These are phyloP conservation scores for Corbicula japonica DNA, from an alignment of 2,888 invertebrate genomes.

Conservation along the genomic window DNA sequence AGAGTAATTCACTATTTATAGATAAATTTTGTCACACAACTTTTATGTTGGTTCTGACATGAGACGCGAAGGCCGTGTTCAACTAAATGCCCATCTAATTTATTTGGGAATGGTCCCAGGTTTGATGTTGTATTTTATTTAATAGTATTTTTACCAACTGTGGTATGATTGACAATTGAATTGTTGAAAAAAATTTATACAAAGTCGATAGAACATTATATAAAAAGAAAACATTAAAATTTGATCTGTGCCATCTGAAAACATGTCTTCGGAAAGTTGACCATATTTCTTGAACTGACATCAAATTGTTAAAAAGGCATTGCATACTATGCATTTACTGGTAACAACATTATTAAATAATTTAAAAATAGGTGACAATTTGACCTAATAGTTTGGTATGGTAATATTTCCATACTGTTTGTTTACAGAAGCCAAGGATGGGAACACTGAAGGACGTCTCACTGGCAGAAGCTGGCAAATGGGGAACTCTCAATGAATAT, in stretches of 20 bases:
- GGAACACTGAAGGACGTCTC: conserved; percentile 90
- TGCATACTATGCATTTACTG: neutral
- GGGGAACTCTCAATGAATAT: conserved; percentile 96
- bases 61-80: too few relatives aligned
- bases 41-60: too few relatives aligned
- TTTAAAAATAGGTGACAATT: neutral
- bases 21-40: too few relatives aligned
- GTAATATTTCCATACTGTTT: neutral
- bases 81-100: too few relatives aligned
- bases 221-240: too few relatives aligned
- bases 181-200: too few relatives aligned
- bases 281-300: neutral
- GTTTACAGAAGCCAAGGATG: conserved; percentile 83
- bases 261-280: neutral
- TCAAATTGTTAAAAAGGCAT: neutral
- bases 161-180: too few relatives aligned
- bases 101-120: too few relatives aligned
- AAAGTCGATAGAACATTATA: too few relatives aligned
- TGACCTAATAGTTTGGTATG: neutral
- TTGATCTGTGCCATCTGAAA: neutral
- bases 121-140: too few relatives aligned
- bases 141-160: too few relatives aligned
- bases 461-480: conserved; percentile 94
- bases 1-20: too few relatives aligned
- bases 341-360: neutral